A percentile compares a stretch with the other conserved stretches of the same genome.
Conservation (phyloP, 2,113 vertebrate species). For the Procapra przewalskii region DNA sequence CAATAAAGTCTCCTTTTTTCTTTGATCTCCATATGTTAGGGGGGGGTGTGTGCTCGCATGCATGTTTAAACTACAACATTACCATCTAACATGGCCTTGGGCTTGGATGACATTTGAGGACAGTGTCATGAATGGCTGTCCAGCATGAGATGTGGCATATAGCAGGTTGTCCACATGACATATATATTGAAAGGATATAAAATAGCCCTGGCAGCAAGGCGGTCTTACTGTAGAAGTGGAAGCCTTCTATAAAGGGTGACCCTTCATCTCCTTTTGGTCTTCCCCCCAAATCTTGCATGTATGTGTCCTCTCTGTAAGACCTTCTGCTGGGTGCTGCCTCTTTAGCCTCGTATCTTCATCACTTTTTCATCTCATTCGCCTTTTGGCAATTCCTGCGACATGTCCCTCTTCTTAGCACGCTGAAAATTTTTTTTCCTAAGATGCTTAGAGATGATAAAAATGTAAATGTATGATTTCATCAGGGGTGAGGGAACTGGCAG, state of each 20-base stretch:
- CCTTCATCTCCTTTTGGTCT: neutral
- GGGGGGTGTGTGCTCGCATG: neutral
- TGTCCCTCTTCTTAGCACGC: neutral
- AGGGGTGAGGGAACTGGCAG: neutral
- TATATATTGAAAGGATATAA: neutral
- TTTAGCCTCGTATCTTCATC: neutral
- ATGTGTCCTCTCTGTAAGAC: fast-evolving
- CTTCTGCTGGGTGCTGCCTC: too few species aligned
- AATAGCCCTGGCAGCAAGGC: neutral
- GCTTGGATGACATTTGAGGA: neutral
- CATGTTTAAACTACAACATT: neutral
- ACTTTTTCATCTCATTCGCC: neutral
- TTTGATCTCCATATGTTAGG: neutral
- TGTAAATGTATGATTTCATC: neutral
- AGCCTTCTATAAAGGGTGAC: neutral
- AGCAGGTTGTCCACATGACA: fast-evolving
- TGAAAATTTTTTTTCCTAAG: neutral
- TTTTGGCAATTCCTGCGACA: neutral
- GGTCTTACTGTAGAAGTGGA: neutral
- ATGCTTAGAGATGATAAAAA: neutral
- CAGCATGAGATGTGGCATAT: fast-evolving
- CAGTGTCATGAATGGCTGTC: neutral
- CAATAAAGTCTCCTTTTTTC: neutral
- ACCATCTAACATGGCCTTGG: neutral
- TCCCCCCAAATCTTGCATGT: fast-evolving